These are phyloP conservation scores for Drosophila anceps DNA, from an alignment of 2,888 invertebrate species.

Conservation along the genomic window DNA sequence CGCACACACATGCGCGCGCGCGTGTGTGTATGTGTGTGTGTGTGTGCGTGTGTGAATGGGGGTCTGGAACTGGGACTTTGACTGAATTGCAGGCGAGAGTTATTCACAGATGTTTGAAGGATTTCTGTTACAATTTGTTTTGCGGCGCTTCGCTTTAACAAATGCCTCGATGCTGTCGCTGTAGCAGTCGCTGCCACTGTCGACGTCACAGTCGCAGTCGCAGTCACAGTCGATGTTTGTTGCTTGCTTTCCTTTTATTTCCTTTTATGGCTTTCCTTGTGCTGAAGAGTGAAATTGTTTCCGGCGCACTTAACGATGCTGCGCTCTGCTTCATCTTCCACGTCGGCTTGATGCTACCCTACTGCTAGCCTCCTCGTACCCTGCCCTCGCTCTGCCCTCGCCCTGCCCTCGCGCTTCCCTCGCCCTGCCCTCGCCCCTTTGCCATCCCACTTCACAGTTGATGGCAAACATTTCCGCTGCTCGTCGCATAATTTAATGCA, in stretches of 20 bases:
- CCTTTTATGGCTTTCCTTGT: constrained; percentile 72
- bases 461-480: constrained; percentile 80
- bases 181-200: not conserved
- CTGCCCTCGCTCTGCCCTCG: not conserved
- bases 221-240: constrained; percentile 30
- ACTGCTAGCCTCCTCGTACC: not conserved
- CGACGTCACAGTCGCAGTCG: not conserved
- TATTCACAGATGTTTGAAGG: constrained; percentile 75
- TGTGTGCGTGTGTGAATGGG: not conserved
- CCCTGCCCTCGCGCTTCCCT: not conserved
- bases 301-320: constrained; percentile 80
- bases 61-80: constrained; percentile 8
- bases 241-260: constrained; percentile 68
- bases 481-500: constrained; percentile 81
- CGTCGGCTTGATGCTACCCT: constrained; percentile 12
- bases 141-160: constrained; percentile 61
- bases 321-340: constrained; percentile 36
- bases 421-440: not conserved
- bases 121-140: constrained; percentile 79
- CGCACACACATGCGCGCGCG: not conserved
- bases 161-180: constrained; percentile 26
- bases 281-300: constrained; percentile 81
- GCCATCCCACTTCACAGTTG: constrained; percentile 46
- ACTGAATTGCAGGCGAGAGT: constrained; percentile 34
- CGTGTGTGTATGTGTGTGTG: not conserved